Evolutionary conservation across 2,888 invertebrate species (phyloP).

Genomic region (Lymantria dispar): DNA sequence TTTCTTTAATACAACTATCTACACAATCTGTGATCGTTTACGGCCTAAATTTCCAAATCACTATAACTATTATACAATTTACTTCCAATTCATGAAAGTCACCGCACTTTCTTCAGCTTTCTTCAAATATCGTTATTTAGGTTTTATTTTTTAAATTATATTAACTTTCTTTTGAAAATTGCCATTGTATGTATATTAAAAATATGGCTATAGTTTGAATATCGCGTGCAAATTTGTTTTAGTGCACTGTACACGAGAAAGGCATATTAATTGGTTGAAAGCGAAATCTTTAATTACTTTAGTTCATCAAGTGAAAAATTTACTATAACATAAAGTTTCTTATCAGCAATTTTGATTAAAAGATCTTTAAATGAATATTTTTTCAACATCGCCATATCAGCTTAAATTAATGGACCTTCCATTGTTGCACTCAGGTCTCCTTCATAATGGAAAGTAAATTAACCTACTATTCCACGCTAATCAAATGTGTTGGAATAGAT

Average conservation of each 20-base stretch:
- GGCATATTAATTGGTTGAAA: conserved; percentile 16
- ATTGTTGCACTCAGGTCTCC: no score
- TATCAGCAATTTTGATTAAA: no score
- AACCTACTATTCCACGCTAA: no score
- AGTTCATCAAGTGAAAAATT: conserved; percentile 3
- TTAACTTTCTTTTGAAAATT: conserved; percentile 26
- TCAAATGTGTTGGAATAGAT: no score
- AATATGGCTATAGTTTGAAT: conserved; percentile 9
- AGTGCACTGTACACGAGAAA: conserved; percentile 21
- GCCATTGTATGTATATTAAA: conserved; percentile 8
- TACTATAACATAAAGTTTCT: no score
- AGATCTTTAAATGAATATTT: no score
- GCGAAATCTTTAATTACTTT: not conserved
- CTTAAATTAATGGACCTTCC: no score
- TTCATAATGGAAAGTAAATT: no score
- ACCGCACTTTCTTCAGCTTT: conserved; percentile 22
- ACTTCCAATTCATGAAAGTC: conserved; percentile 19
- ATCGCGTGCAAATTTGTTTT: conserved; percentile 22
- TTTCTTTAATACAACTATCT: not conserved
- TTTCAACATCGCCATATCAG: no score
- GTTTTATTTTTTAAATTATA: conserved; percentile 8
- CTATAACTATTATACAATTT: conserved; percentile 11
- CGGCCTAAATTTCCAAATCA: not conserved
- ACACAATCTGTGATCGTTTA: not conserved
- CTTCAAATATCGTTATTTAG: conserved; percentile 8